phyloP scores from a whole-genome alignment of 53 echinoderm and acorn worm genomes.

The Luidia sarsii region DNA sequence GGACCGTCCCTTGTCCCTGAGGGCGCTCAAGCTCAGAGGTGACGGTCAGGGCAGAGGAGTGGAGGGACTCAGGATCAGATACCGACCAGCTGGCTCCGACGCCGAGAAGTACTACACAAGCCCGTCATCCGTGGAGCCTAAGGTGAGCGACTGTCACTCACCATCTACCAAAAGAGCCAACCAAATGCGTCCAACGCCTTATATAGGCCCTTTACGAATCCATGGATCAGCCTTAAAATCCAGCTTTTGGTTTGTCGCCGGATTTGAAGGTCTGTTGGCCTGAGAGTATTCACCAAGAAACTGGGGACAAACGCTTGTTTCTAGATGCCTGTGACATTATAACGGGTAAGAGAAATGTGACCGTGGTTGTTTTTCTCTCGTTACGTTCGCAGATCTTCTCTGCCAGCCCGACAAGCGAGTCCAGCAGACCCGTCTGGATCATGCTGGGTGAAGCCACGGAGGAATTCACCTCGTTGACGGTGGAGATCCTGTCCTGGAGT shows the following conservation, averaged over 20 bases:
- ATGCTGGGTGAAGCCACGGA: slow-evolving; percentile 12
- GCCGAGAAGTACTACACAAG: slow-evolving; percentile 3
- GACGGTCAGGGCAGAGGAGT: slow-evolving; percentile 1
- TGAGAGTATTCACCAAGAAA: too few relatives aligned
- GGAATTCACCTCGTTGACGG: neutral
- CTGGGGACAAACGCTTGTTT: too few relatives aligned
- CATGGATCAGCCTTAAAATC: too few relatives aligned
- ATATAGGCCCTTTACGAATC: too few relatives aligned
- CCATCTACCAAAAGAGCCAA: too few relatives aligned
- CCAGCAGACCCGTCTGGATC: neutral
- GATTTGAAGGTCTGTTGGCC: too few relatives aligned
- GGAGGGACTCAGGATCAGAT: neutral
- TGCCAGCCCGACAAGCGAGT: neutral
- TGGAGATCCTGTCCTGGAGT: neutral
- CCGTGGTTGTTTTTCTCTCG: too few relatives aligned
- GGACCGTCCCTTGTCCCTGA: slow-evolving; percentile 1
- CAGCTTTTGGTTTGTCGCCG: too few relatives aligned
- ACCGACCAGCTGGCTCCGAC: neutral
- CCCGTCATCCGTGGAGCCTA: neutral
- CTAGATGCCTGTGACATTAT: too few relatives aligned
- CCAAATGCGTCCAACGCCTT: too few relatives aligned
- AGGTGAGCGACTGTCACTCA: too few relatives aligned
- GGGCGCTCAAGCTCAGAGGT: slow-evolving; percentile 10
- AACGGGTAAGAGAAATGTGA: too few relatives aligned
- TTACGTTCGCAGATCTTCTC: neutral